Conservation (phyloP, 2,113 vertebrate genomes). For the Toxotes jaculatrix region DNA sequence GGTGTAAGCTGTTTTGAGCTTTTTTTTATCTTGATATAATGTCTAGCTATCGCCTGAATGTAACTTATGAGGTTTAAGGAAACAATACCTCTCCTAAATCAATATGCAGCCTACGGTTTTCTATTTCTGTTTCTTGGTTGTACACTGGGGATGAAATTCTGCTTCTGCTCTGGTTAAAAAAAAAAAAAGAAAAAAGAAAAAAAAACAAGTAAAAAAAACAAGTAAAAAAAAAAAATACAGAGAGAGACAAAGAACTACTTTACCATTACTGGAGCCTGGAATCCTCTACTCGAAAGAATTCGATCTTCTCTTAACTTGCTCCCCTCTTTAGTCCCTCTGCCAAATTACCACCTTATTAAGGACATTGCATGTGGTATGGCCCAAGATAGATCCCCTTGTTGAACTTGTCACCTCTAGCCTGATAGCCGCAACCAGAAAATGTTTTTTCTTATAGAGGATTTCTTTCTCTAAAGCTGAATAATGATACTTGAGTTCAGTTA, state of each 20-base stretch:
- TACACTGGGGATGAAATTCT: not conserved
- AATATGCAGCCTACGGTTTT: slow-evolving; percentile 8
- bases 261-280: slow-evolving; percentile 35
- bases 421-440: not conserved
- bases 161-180: slow-evolving; percentile 1
- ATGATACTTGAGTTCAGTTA: too few relatives aligned
- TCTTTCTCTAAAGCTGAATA: not conserved
- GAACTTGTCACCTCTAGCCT: not conserved
- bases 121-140: slow-evolving; percentile 16
- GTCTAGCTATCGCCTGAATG: not conserved
- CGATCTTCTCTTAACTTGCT: slow-evolving; percentile 52
- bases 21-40: not conserved
- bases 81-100: not conserved
- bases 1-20: not conserved
- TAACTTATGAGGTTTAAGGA: not conserved
- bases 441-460: not conserved
- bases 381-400: slow-evolving; percentile 21
- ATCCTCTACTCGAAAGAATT: slow-evolving; percentile 53
- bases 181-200: not conserved
- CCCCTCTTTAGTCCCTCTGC: slow-evolving; percentile 39
- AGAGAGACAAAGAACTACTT: slow-evolving; percentile 33
- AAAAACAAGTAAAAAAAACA: too few relatives aligned
- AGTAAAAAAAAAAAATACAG: not conserved
- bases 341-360: slow-evolving; percentile 62
- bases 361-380: slow-evolving; percentile 25